phyloP scores from a whole-genome alignment of 2,888 invertebrate species.

The Onthophagus sagittarius region DNA sequence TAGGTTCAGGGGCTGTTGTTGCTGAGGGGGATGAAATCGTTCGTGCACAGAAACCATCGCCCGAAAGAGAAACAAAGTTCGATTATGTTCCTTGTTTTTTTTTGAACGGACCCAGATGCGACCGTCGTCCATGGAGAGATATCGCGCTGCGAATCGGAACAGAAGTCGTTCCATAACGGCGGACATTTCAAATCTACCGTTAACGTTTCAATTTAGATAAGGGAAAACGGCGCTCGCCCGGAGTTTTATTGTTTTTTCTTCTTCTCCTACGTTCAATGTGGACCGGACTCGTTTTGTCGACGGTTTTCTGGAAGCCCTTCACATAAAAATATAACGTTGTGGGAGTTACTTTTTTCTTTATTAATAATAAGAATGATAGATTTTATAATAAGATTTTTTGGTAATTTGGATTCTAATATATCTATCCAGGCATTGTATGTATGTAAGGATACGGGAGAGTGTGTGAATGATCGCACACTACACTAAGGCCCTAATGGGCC shows the following conservation, averaged over 20 bases:
- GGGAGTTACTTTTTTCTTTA: neutral
- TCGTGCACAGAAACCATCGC: neutral
- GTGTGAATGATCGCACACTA: too few species aligned
- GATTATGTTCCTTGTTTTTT: conserved; percentile 1
- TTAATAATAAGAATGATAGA: too few species aligned
- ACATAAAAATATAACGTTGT: neutral
- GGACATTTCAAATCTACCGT: conserved; percentile 14
- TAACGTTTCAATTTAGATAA: conserved; percentile 16
- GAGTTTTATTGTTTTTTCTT: conserved; percentile 2
- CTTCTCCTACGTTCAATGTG: neutral
- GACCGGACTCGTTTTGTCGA: neutral
- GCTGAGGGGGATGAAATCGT: neutral
- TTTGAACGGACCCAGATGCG: neutral
- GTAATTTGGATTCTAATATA: too few species aligned
- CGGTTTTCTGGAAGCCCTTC: neutral
- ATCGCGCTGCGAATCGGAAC: conserved; percentile 9
- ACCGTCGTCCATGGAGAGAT: neutral
- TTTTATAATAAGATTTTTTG: too few species aligned
- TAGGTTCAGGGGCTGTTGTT: neutral
- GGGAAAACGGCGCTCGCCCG: neutral
- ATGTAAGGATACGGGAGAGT: too few species aligned
- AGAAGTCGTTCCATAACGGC: conserved; percentile 10
- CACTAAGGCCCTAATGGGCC: too few species aligned
- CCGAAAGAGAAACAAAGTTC: conserved; percentile 8
- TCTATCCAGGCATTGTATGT: too few species aligned